A percentile compares a stretch with the other conserved stretches of the same genome.
These are phyloP conservation scores for Asarcornis scutulata DNA, from an alignment of 2,113 vertebrate genomes.

Conservation along the genomic window DNA sequence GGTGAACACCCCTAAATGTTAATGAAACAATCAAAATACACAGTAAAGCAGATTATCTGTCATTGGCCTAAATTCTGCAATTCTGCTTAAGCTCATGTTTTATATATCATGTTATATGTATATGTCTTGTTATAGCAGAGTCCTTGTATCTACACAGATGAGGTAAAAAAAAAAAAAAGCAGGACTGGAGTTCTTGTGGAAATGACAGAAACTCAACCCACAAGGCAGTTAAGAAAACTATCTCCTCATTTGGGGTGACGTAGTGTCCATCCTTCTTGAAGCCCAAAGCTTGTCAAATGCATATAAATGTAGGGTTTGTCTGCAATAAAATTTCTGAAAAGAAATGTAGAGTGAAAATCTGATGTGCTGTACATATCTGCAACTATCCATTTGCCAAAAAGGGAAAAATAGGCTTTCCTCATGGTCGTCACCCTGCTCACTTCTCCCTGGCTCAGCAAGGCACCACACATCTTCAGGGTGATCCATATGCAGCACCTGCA, in stretches of 20 bases:
- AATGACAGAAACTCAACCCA: neutral
- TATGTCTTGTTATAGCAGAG: no score
- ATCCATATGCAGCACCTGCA: neutral
- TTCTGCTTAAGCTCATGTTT: no score
- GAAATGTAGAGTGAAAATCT: neutral
- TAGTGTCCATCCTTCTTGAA: neutral
- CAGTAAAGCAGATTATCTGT: no score
- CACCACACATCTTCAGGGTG: rapidly evolving
- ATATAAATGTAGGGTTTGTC: neutral
- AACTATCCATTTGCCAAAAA: neutral
- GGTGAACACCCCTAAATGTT: rapidly evolving
- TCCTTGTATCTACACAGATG: neutral
- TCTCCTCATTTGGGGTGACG: neutral
- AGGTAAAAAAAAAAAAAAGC: no score
- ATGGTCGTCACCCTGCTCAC: neutral
- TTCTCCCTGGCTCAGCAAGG: neutral
- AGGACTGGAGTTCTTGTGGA: neutral
- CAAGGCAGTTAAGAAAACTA: neutral
- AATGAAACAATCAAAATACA: neutral
- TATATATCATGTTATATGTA: no score
- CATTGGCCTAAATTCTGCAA: no score
- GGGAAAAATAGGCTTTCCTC: neutral
- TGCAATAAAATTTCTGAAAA: neutral
- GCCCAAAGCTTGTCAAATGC: neutral
- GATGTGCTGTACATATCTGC: neutral